Percentiles rank a stretch among this genome's conserved stretches.
phyloP scores from a whole-genome alignment of 2,797 vertebrate genomes.

The Chelidonichthys spinosus region DNA sequence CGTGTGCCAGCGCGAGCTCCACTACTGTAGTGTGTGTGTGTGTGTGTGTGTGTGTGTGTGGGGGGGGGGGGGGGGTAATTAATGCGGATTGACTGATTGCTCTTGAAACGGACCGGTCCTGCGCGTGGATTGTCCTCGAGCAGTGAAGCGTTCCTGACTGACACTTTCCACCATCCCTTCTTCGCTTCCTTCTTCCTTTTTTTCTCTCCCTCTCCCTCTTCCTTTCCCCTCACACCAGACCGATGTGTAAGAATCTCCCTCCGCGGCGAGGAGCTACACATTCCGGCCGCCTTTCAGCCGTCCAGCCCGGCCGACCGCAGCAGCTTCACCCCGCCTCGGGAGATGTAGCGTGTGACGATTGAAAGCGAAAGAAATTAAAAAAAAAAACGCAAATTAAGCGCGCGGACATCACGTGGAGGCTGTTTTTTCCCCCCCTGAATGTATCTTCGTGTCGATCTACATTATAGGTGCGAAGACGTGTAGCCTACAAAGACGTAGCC shows the following conservation, averaged over 20 bases:
- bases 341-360: neutral
- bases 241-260: constrained; percentile 24
- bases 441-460: no score
- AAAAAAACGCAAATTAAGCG: neutral
- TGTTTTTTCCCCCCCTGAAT: no score
- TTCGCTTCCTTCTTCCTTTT: constrained; percentile 45
- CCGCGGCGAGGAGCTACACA: constrained; percentile 24
- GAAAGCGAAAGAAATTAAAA: neutral
- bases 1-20: constrained; percentile 78
- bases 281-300: constrained; percentile 12
- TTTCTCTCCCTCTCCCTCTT: neutral
- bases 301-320: constrained; percentile 1
- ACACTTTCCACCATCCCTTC: constrained; percentile 80
- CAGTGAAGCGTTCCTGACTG: constrained; percentile 86
- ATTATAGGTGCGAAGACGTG: neutral
- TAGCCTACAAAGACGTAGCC: neutral
- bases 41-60: neutral
- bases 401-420: neutral
- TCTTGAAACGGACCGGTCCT: constrained; percentile 90
- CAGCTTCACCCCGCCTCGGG: no score
- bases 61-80: constrained; percentile 83
- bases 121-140: constrained; percentile 85
- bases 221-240: constrained; percentile 12
- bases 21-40: constrained; percentile 55
- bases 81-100: constrained; percentile 92